Conservation (phyloP, 2,797 vertebrate species). For the Rhinichthys osculus region DNA sequence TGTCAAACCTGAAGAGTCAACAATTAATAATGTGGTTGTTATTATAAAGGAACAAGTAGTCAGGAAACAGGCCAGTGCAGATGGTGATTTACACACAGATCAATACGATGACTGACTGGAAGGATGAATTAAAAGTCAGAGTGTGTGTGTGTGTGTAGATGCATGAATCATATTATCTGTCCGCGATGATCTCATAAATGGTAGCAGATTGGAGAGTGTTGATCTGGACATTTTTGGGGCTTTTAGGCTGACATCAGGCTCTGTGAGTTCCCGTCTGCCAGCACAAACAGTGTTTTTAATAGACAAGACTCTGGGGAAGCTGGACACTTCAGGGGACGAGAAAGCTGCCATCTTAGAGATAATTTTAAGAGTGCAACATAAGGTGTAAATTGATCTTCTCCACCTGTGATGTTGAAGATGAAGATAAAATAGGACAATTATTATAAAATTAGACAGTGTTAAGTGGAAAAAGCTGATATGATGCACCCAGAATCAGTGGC, state of each 20-base stretch:
- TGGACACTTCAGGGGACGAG: not conserved
- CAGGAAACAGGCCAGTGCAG: constrained; percentile 6
- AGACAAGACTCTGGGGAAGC: constrained; percentile 20
- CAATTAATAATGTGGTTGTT: constrained; percentile 25
- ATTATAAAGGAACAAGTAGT: constrained; percentile 11
- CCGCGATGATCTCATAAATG: not conserved
- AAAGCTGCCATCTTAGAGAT: constrained; percentile 9
- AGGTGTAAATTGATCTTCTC: constrained; percentile 21
- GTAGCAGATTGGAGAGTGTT: constrained; percentile 22
- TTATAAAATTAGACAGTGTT: not conserved
- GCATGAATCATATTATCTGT: not conserved
- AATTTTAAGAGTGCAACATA: constrained; percentile 34
- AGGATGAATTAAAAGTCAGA: not conserved
- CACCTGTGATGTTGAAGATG: not conserved
- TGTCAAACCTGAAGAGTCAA: constrained; percentile 26
- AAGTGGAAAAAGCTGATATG: not conserved
- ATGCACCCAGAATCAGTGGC: not conserved
- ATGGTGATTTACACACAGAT: constrained; percentile 14
- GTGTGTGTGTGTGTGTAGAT: not conserved
- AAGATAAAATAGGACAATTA: not conserved
- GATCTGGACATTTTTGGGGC: constrained; percentile 9
- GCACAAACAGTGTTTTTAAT: constrained; percentile 62
- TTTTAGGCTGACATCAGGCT: constrained; percentile 49
- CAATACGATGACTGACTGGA: constrained; percentile 12
- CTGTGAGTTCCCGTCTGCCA: constrained; percentile 50